Evolutionary conservation across 2,888 invertebrate species (phyloP), one percentile per base, ranked within the genome.

Genomic region (Athalia rosae): DNA sequence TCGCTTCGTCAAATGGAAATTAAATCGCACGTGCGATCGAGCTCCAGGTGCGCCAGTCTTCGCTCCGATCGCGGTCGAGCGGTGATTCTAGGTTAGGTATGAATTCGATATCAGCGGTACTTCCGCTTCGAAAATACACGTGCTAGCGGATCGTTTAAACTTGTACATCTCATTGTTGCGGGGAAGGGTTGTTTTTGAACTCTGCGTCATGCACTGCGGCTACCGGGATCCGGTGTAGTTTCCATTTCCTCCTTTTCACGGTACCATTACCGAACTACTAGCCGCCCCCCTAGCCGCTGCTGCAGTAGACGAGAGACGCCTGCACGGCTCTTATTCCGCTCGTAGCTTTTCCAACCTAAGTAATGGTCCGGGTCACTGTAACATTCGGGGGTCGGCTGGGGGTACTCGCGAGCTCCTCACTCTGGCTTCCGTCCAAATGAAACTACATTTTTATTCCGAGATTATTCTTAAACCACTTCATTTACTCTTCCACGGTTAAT

Each of bases 391-490:
- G 28, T 28, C 53, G 7, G 6, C 11, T 71, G 69, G 69, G 45
- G 69, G 45, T 13, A 58, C 56, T 71, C 9, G 0, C 9, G 69
- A 45, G 56, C 69, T 71, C 28, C 56, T 58, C 56, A 71, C 15
- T 15, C 69, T 71, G 69, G 69, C 69, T 41, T 56, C 58, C 58
- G 69, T 71, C 69, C 69, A 71, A 71, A 71, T 58, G 69, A 71
- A 71, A 71, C 69, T 71, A 71, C 56, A 71, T 71, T 71, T 71
- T 71, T 71, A 71, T 71, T 45, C 69, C 45, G 56, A 56, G 69
- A 71, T 56, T 71, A 71, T 71, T 71, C 69, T 58, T 43, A 71
- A 71, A 58, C 69, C 69, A 71, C 58, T 71, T 71, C 69, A 71
- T 48, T 58, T 58, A 71, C 28, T 56, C n/a, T 58, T 56, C 48